Evolutionary conservation across 2,797 vertebrate genomes (phyloP), one percentile per base, ranked within the genome.

Genomic region (Lepus townsendii): DNA sequence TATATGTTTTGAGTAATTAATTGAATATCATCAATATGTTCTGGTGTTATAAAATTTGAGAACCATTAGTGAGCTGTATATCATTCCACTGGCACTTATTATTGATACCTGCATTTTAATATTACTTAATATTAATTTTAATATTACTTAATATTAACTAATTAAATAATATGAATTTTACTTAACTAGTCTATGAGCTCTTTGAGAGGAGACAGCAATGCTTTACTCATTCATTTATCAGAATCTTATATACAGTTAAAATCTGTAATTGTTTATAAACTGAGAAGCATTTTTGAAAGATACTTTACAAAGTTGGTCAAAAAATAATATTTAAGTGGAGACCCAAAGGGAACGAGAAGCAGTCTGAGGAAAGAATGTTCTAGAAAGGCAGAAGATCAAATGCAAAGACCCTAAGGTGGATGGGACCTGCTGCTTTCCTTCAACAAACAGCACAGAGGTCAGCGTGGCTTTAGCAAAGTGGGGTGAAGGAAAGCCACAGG

Each of bases 1-100:
- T 16, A 88, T 27, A 84, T 66, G 14, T 84, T 13, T 42, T 66
- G 30, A 91, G 71, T 62, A 90, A 75, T n/a, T 60, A n/a, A 63
- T 19, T 69, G 42, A 85, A 80, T 26, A 19, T 20, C n/a, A 84
- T 63, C 42, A 54, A 72, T 60, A 90, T 83, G 57, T 27, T 73
- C 62, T 17, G 4, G 54, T 42, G 26, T 88, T 38, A 88, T 24
- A 88, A 66, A 88, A 26, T 22, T 72, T 60, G 63, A 79, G 47
- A 91, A 63, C 7, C 52, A 75, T 42, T 76, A 16, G 0, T 65
- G 12, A 52, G 19, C 20, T 24, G 26, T 22, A 19, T 69, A n/a
- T 68, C 11, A 95, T 54, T 90, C 42, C 73, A 75, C 75, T 22
- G 85, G n/a, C 50, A 75, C 27, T 83, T 79, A 72, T 24, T 27